A percentile compares a stretch with the other conserved stretches of the same genome.
Evolutionary conservation across 92 coral and sea anemone genomes (phyloP).

Genomic region (Plumapathes pennacea): DNA sequence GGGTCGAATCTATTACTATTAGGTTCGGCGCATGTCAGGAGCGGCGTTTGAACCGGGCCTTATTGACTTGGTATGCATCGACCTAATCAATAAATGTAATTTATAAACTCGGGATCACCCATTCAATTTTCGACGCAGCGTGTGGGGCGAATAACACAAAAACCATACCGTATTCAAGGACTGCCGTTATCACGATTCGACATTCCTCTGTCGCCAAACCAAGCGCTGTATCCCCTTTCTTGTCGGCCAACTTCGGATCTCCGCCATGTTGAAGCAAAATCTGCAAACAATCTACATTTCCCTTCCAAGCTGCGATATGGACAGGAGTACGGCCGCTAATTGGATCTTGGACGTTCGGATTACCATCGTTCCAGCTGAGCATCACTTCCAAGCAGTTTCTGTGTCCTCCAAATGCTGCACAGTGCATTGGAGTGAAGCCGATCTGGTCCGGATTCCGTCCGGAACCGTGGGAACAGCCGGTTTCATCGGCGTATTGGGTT

Average conservation of each 20-base stretch:
- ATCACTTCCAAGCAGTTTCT: slow-evolving; percentile 54
- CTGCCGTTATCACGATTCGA: background rate
- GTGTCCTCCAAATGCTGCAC: slow-evolving; percentile 74
- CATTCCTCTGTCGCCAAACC: slow-evolving; percentile 19
- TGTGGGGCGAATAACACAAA: too few relatives aligned
- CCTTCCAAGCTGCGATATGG: slow-evolving; percentile 73
- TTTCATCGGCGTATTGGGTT: slow-evolving; percentile 27
- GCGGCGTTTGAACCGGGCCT: too few relatives aligned
- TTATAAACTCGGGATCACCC: too few relatives aligned
- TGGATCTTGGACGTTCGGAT: slow-evolving; percentile 55
- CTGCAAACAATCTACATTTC: slow-evolving; percentile 34
- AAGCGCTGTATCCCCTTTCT: slow-evolving; percentile 14
- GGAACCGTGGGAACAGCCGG: slow-evolving; percentile 53
- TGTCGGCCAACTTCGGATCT: slow-evolving; percentile 15
- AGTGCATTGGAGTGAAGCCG: slow-evolving; percentile 74
- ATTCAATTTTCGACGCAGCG: too few relatives aligned
- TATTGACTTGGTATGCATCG: too few relatives aligned
- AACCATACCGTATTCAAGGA: too few relatives aligned
- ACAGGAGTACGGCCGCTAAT: slow-evolving; percentile 65
- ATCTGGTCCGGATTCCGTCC: slow-evolving; percentile 17
- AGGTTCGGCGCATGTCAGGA: too few relatives aligned
- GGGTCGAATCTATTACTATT: too few relatives aligned
- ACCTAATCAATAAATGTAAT: too few relatives aligned
- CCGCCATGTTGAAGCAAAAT: slow-evolving; percentile 59
- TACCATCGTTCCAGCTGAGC: slow-evolving; percentile 67